phyloP scores from a whole-genome alignment of 2,888 invertebrate genomes.

The Laothoe populi region DNA sequence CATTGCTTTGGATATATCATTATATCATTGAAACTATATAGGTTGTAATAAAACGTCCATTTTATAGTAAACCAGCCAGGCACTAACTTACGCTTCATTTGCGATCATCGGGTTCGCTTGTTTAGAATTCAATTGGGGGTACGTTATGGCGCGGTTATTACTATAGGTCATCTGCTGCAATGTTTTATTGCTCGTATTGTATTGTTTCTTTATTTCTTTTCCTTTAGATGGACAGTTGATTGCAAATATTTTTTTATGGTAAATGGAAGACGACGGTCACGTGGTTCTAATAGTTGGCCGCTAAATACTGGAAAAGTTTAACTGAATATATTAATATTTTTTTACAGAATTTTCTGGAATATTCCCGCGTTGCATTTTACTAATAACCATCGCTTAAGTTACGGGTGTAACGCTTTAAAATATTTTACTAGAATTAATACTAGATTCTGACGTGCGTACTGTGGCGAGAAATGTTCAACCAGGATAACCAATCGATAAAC shows the following conservation, averaged over 20 bases:
- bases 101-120: slow-evolving; percentile 36
- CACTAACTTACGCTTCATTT: slow-evolving; percentile 28
- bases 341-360: no score
- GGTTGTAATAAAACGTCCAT: slow-evolving; percentile 39
- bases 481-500: no score
- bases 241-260: background rate
- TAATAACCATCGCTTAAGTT: no score
- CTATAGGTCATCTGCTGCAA: slow-evolving; percentile 30
- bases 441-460: no score
- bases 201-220: slow-evolving; percentile 9
- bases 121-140: slow-evolving; percentile 41
- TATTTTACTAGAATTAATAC: no score
- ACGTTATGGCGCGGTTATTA: slow-evolving; percentile 33
- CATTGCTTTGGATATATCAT: background rate
- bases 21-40: background rate
- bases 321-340: no score
- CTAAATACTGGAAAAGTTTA: no score
- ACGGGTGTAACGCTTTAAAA: no score
- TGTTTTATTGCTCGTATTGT: slow-evolving; percentile 23
- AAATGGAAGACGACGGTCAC: background rate
- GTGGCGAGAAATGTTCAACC: no score
- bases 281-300: no score
- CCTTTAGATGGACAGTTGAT: background rate
- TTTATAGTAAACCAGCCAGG: slow-evolving; percentile 36
- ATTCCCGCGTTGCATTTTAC: no score